Conservation (phyloP, 1,140 invertebrate species). For the Physella acuta region DNA sequence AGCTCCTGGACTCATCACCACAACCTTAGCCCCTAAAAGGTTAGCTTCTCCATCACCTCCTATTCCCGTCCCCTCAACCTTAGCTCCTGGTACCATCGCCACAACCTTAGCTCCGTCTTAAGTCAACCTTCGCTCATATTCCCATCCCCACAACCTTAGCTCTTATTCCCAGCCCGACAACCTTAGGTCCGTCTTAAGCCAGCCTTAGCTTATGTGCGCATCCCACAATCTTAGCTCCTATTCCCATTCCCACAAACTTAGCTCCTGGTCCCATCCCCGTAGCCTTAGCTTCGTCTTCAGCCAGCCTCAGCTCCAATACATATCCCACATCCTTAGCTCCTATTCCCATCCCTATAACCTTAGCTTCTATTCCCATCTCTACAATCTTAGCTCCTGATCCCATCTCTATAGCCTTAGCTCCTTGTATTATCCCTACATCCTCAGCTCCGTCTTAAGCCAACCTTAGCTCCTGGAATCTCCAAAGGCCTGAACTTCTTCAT, state of each 20-base stretch:
- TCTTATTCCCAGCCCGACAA: not conserved
- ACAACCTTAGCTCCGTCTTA: not conserved
- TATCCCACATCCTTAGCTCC: not conserved
- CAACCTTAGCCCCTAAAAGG: no score
- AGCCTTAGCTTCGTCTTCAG: not conserved
- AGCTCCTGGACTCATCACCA: no score
- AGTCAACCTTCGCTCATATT: not conserved
- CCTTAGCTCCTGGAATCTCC: not conserved
- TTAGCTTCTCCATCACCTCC: not conserved
- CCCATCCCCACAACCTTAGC: not conserved
- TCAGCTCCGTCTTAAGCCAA: not conserved
- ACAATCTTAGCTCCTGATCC: not conserved
- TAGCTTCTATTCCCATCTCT: not conserved
- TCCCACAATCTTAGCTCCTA: not conserved
- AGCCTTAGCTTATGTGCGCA: no score
- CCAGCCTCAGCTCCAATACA: not conserved
- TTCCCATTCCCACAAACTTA: not conserved
- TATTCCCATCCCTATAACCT: not conserved
- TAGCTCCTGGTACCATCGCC: not conserved
- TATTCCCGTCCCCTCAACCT: not conserved
- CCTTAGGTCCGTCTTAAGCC: not conserved
- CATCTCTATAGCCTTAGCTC: not conserved
- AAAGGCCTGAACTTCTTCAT: slow-evolving; percentile 3
- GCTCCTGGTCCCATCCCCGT: not conserved
- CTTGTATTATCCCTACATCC: not conserved